Evolutionary conservation across 1,140 invertebrate species (phyloP), one percentile per base, ranked within the genome.

Genomic region (Drosophila dunni): DNA sequence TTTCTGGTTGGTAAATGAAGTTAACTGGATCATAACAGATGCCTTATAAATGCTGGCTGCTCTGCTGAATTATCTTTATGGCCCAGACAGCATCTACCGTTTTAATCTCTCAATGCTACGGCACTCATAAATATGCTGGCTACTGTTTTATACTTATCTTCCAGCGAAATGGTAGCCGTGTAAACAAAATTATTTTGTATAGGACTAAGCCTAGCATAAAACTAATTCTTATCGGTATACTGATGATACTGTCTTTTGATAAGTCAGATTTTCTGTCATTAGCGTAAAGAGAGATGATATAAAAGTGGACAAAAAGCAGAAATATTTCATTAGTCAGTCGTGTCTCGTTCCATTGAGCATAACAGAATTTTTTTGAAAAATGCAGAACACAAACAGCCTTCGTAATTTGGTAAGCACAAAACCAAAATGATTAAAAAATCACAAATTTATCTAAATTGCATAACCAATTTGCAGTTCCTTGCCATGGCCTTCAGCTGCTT

Each of bases 51-150:
- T 65, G 67, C 69, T 54, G 33, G 2, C 10, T 46, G 20, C 40
- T 15, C 8, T 1, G 11, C 8, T 1, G 11, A 29, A 9, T 53
- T 79, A 86, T 86, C 83, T 86, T 83, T 86, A 79, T 53, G 53
- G 15, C 7, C 4, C 33, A 33, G n/a, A n/a, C 50, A 40, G 44
- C 44, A 24, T 36, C 10, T 29, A 17, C 13, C 24, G 6, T 8
- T 17, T 8, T 72, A 82, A 86, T 86, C 84, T 88, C 38, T 66
- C 82, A 85, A 85, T 85, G 82, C 51, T 80, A 72, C 10, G 7
- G 9, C 24, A 48, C 29, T 34, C 46, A 78, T 84, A 78, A 80
- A 81, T 42, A 40, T 68, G 42, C 20, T 74, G 38, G 62, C 63
- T 67, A 58, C 70, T 33, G 70, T 74, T 17, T 42, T 5, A 5